Evolutionary conservation across 2,888 invertebrate species (phyloP), one percentile per base, ranked within the genome.

Genomic region (Brachycybe producta): DNA sequence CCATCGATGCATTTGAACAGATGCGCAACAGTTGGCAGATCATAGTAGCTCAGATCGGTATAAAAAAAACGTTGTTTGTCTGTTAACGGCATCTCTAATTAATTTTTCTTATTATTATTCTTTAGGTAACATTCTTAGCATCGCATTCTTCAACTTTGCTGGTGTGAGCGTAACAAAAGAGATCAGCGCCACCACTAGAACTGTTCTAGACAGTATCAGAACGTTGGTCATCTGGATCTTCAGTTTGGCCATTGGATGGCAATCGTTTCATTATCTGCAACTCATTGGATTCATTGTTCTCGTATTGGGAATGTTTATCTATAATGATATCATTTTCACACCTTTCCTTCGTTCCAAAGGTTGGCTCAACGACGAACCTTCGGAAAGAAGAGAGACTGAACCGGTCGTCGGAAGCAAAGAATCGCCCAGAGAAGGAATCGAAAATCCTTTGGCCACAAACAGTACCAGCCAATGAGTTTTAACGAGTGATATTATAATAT

Each of bases 91-190:
- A 26, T 11, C 30, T 38, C 15, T 45, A 2, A 38, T 21, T 34
- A 23, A 15, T 4, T n/a, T 4, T 49, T 24, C 32, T 34, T 41
- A 21, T 27, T 28, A 46, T 40, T 52, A 28, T 49, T 65, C 72
- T 58, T 34, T 71, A 76, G 85, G 84, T 52, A 86, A 83, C 2
- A 73, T 84, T 21, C 61, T 87, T 23, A 88, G 88, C 45, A 91
- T 92, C 57, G 87, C 92, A 0, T 84, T 91, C 70, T 92, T 92
- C 72, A 91, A 88, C 67, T 92, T 85, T 67, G 80, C 87, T 56
- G 90, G 90, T 8, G 79, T 92, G 55, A 84, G 84, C 62, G 84
- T 95, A 3, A 88, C 91, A 0, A 94, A 92, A 69, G 87, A 91
- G 66, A 76, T 91, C 61, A 91, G 86, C 1, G 91, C 94, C 1